Conservation (phyloP, 2,888 invertebrate species). For the Tachina fera region DNA sequence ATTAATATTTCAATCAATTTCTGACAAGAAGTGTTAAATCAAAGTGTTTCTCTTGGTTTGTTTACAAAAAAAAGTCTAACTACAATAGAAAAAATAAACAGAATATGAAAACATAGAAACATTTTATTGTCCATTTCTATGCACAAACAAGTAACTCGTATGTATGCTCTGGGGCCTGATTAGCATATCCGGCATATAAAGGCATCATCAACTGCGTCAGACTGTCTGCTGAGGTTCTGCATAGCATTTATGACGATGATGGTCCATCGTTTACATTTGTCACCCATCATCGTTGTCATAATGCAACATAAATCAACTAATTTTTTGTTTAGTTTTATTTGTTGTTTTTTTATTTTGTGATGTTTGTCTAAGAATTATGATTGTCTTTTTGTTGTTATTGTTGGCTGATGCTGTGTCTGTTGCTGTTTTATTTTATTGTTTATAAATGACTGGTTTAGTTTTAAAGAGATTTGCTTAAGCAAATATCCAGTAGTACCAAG, state of each 20-base stretch:
- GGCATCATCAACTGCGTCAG: constrained; percentile 67
- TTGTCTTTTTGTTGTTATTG: background rate
- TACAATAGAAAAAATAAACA: constrained; percentile 27
- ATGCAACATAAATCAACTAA: constrained; percentile 69
- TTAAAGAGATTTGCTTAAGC: constrained; percentile 62
- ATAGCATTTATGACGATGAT: constrained; percentile 46
- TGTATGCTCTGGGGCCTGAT: constrained; percentile 66
- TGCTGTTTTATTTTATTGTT: constrained; percentile 11
- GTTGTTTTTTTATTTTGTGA: constrained; percentile 32
- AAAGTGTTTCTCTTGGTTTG: constrained; percentile 73
- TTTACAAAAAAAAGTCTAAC: constrained; percentile 22
- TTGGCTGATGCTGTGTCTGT: background rate
- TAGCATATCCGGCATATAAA: constrained; percentile 71
- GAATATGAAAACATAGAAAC: constrained; percentile 20
- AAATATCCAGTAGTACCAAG: constrained; percentile 30
- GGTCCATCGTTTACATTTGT: constrained; percentile 62
- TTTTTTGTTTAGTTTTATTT: constrained; percentile 25
- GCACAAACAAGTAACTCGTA: constrained; percentile 16
- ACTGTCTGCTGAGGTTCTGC: constrained; percentile 59
- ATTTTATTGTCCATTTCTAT: constrained; percentile 62
- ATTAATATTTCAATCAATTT: constrained; percentile 78
- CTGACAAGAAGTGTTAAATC: constrained; percentile 82
- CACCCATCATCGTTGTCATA: constrained; percentile 67
- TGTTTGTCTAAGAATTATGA: constrained; percentile 64
- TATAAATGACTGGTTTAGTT: constrained; percentile 39